These are phyloP conservation scores for Vulpes lagopus DNA, from an alignment of 2,113 vertebrate genomes.

Conservation along the genomic window DNA sequence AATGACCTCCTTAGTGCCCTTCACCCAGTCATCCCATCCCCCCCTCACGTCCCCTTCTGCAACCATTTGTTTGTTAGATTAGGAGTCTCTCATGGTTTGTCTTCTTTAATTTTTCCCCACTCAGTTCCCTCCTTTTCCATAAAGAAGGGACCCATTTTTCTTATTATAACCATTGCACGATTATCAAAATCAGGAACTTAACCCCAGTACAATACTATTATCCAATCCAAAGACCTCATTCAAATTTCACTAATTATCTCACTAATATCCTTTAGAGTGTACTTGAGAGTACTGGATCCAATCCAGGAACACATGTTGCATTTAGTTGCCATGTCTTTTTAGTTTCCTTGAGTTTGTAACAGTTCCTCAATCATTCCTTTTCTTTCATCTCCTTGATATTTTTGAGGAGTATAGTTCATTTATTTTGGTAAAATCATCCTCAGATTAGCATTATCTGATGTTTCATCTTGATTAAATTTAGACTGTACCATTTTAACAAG, in stretches of 20 bases:
- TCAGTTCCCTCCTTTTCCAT: too few relatives aligned
- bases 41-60: too few relatives aligned
- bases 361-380: neutral
- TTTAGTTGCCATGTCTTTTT: neutral
- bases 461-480: constrained; percentile 5
- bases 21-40: too few relatives aligned
- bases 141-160: neutral
- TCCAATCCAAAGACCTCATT: neutral
- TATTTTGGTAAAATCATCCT: neutral
- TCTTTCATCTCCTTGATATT: neutral
- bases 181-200: constrained; percentile 13
- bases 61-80: too few relatives aligned
- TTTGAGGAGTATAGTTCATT: neutral
- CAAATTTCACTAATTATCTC: neutral
- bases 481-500: neutral
- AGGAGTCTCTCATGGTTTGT: too few relatives aligned
- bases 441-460: neutral
- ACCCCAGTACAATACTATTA: neutral
- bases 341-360: neutral
- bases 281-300: neutral
- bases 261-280: neutral
- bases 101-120: too few relatives aligned
- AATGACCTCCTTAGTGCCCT: too few relatives aligned
- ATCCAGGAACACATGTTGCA: neutral
- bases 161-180: neutral